phyloP scores from a whole-genome alignment of 2,113 vertebrate genomes.

The Catharus minimus region DNA sequence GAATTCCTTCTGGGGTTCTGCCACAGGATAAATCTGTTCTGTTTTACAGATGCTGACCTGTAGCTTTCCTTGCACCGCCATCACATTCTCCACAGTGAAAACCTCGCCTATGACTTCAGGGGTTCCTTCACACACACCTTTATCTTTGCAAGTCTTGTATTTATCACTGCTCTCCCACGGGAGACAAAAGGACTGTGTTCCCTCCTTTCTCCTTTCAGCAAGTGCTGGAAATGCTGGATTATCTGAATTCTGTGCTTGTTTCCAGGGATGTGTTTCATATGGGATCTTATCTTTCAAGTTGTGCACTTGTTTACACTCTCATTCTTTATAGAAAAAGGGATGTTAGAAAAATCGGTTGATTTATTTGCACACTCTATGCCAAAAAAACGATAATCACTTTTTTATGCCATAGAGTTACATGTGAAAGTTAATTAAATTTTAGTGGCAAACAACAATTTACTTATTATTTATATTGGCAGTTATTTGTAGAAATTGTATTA shows the following conservation, averaged over 20 bases:
- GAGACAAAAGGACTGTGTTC: neutral
- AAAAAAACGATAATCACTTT: neutral
- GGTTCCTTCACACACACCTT: neutral
- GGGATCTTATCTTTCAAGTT: neutral
- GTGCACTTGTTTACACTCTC: neutral
- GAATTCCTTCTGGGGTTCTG: neutral
- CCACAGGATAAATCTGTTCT: neutral
- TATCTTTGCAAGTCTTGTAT: neutral
- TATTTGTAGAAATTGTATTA: neutral
- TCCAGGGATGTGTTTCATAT: neutral
- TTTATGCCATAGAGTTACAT: neutral
- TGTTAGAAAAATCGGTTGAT: neutral
- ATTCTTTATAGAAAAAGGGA: neutral
- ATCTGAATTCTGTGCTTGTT: neutral
- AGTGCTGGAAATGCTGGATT: neutral
- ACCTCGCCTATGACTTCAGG: neutral
- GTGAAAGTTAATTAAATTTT: neutral
- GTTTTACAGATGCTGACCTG: neutral
- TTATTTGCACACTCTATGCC: neutral
- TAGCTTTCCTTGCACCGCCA: neutral
- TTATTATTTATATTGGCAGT: neutral
- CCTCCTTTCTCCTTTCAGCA: neutral
- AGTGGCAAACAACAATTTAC: neutral
- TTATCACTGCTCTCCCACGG: neutral
- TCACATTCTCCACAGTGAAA: neutral